Evolutionary conservation across 2,113 vertebrate species (phyloP), one percentile per base, ranked within the genome.

Genomic region (Malurus cyaneus): DNA sequence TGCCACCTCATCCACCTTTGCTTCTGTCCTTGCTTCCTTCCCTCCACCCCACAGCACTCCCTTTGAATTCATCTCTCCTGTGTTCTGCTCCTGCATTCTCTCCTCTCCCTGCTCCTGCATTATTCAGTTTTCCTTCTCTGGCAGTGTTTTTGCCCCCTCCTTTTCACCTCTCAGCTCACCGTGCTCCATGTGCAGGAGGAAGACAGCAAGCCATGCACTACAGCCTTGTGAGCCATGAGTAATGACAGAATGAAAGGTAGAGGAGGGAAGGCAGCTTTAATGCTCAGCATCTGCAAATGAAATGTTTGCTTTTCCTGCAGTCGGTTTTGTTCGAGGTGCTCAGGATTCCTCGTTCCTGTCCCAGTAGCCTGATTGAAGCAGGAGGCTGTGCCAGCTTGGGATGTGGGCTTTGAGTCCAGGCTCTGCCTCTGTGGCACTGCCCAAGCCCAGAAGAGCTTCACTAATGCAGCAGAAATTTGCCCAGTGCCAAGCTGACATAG

Each of bases 1-100:
- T 34, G 5, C 9, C n/a, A 16, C 57, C 32, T 56, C 0, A 0
- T 31, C 50, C 34, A 31, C 20, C 20, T 5, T 14, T 54, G n/a
- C 46, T 59, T 71, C 80, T 67, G 21, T 47, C 73, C 42, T 67
- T 64, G 57, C 46, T 44, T 79, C 53, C 44, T 88, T 76, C 57
- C 69, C 16, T 73, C 47, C 7, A 2, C n/a, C 31, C 36, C 8
- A 5, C 2, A 1, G 28, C 28, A 28, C 14, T n/a, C 2, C 0
- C 28, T 87, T 60, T 64, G 65, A 54, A 46, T 88, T 76, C 9
- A 32, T 23, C 49, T 95, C 66, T 79, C 9, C n/a, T 57, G 2
- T 31, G 81, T 89, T 71, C 78, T 76, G 17, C 62, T 69, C 9
- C 29, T 47, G 61, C 29, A 12, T 47, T 60, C 53, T 52, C 47